Evolutionary conservation across 2,113 vertebrate species (phyloP).

Genomic region (Rhinoptilus africanus): DNA sequence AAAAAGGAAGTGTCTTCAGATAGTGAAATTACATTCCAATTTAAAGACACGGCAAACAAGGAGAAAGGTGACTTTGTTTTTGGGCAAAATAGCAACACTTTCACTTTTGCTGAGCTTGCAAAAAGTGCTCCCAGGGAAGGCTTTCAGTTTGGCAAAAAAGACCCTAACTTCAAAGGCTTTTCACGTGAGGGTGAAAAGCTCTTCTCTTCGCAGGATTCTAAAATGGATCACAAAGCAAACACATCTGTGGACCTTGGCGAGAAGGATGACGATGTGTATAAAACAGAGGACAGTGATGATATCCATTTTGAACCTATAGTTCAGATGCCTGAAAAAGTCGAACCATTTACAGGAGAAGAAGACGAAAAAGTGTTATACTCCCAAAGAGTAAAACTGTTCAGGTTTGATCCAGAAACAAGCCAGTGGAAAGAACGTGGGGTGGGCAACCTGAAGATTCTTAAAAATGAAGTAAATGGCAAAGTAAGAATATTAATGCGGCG

Average conservation of each 20-base stretch:
- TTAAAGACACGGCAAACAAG: slow-evolving; percentile 46
- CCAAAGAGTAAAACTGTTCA: slow-evolving; percentile 91
- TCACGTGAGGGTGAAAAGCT: slow-evolving; percentile 84
- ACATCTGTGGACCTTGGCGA: slow-evolving; percentile 70
- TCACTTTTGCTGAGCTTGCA: slow-evolving; percentile 91
- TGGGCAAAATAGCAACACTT: slow-evolving; percentile 74
- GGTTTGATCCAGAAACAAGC: slow-evolving; percentile 87
- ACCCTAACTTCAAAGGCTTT: slow-evolving; percentile 90
- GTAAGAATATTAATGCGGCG: slow-evolving; percentile 93
- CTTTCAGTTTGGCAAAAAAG: slow-evolving; percentile 86
- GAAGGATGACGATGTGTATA: slow-evolving; percentile 90
- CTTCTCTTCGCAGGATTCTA: slow-evolving; percentile 77
- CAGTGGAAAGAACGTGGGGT: slow-evolving; percentile 98
- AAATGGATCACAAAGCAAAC: slow-evolving; percentile 66
- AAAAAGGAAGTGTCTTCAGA: slow-evolving; percentile 72
- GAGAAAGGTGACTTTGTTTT: slow-evolving; percentile 76
- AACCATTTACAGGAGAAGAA: slow-evolving; percentile 95
- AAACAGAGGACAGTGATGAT: slow-evolving; percentile 92
- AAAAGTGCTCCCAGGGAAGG: slow-evolving; percentile 72
- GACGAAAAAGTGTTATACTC: slow-evolving; percentile 91
- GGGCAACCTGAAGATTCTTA: slow-evolving; percentile 91
- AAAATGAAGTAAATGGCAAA: slow-evolving; percentile 88
- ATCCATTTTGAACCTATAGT: slow-evolving; percentile 98
- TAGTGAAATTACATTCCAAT: not conserved
- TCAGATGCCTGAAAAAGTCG: slow-evolving; percentile 95